Conservation (phyloP, 2,797 vertebrate genomes). For the Tinamus major region DNA sequence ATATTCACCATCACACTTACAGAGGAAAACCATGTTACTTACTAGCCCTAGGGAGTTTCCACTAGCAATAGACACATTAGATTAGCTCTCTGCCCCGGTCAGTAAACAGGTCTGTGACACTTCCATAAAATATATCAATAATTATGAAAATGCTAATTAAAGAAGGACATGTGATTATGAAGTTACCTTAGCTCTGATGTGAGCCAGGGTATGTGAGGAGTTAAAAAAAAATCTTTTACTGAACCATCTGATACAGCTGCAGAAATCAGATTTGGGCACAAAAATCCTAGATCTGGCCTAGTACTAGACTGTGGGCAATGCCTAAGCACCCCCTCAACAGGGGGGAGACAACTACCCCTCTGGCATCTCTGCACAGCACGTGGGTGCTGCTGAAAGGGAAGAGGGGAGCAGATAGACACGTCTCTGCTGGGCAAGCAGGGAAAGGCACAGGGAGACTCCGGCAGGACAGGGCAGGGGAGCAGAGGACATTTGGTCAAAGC, state of each 20-base stretch:
- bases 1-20: neutral
- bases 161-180: neutral
- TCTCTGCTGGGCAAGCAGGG: neutral
- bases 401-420: neutral
- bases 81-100: neutral
- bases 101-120: neutral
- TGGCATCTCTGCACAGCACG: neutral
- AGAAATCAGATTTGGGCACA: neutral
- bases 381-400: neutral
- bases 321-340: neutral
- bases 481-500: neutral
- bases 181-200: neutral
- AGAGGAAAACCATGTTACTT: neutral
- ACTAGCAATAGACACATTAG: neutral
- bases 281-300: neutral
- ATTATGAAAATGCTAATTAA: neutral
- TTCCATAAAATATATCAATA: neutral
- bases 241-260: neutral
- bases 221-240: neutral
- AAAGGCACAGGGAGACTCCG: neutral
- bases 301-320: neutral
- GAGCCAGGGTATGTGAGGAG: neutral
- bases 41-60: neutral
- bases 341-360: neutral
- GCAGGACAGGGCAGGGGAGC: accelerated